A percentile compares a stretch with the other conserved stretches of the same genome.
These are phyloP conservation scores for Spodoptera littoralis DNA, from an alignment of 2,888 invertebrate genomes.

Conservation along the genomic window DNA sequence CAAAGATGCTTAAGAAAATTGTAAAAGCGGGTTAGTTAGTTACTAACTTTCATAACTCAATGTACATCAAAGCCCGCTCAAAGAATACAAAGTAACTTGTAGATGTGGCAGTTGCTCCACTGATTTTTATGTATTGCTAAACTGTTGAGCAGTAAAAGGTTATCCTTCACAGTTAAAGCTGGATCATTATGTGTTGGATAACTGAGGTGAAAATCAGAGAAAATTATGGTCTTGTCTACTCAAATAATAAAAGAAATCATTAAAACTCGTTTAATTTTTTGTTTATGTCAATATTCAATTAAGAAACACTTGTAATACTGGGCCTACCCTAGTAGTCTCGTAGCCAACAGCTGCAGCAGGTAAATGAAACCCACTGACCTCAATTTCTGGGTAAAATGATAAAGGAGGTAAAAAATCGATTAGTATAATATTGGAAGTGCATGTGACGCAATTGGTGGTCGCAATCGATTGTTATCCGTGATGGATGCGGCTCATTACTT, in stretches of 20 bases:
- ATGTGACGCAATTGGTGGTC: slow-evolving; percentile 62
- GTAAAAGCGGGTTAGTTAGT: slow-evolving; percentile 1
- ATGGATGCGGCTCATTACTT: slow-evolving; percentile 82
- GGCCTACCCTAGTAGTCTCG: neutral
- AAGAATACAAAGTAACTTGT: too few species aligned
- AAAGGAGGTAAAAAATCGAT: slow-evolving; percentile 31
- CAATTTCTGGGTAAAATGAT: slow-evolving; percentile 12
- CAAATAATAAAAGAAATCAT: too few species aligned
- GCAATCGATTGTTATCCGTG: slow-evolving; percentile 79
- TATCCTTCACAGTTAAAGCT: too few species aligned
- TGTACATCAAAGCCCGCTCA: slow-evolving; percentile 16
- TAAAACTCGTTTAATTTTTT: too few species aligned
- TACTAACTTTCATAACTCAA: slow-evolving; percentile 32
- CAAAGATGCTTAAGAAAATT: neutral
- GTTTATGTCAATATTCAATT: too few species aligned
- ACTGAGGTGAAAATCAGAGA: too few species aligned
- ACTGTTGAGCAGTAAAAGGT: too few species aligned
- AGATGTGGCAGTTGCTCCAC: too few species aligned
- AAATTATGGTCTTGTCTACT: too few species aligned
- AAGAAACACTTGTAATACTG: neutral
- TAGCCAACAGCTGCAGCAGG: neutral
- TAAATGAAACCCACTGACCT: slow-evolving; percentile 2
- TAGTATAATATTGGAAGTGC: slow-evolving; percentile 41
- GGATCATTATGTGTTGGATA: too few species aligned
- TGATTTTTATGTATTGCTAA: too few species aligned